phyloP scores from a whole-genome alignment of 2,888 invertebrate species.

The Nemotelus nigrinus region DNA sequence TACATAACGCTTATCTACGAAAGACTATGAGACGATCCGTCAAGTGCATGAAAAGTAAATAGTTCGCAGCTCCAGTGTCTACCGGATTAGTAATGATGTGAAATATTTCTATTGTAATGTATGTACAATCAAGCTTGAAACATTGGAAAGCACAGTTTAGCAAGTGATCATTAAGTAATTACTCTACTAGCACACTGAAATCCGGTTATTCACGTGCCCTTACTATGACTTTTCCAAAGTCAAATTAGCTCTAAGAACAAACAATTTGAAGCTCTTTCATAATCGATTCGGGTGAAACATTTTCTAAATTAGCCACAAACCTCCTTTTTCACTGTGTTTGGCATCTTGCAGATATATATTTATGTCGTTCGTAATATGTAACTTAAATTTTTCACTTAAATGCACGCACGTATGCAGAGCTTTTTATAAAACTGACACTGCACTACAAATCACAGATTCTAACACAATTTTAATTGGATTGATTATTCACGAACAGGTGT shows the following conservation, averaged over 20 bases:
- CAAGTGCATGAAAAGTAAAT: too few relatives aligned
- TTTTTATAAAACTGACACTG: not conserved
- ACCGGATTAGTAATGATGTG: too few relatives aligned
- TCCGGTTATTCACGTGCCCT: conserved; percentile 7
- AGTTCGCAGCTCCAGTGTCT: too few relatives aligned
- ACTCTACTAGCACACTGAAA: not conserved
- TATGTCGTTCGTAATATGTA: not conserved
- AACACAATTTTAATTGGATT: not conserved
- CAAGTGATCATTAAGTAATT: not conserved
- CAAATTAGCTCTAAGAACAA: not conserved
- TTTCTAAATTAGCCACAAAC: conserved; percentile 12
- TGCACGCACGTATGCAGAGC: not conserved
- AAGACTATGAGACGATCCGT: too few relatives aligned
- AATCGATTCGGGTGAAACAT: not conserved
- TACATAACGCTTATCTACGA: too few relatives aligned
- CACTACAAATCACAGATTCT: not conserved
- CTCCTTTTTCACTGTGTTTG: conserved; percentile 24
- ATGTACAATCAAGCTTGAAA: too few relatives aligned
- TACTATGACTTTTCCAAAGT: conserved; percentile 24
- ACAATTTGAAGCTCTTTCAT: not conserved
- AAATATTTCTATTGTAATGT: too few relatives aligned
- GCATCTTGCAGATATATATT: conserved; percentile 11
- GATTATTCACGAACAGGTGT: too few relatives aligned
- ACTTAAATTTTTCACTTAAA: not conserved
- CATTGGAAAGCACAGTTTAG: not conserved